Base-by-base conservation (phyloP, 2,888 invertebrate genomes). In the Drosophila paucipuncta region DNA sequence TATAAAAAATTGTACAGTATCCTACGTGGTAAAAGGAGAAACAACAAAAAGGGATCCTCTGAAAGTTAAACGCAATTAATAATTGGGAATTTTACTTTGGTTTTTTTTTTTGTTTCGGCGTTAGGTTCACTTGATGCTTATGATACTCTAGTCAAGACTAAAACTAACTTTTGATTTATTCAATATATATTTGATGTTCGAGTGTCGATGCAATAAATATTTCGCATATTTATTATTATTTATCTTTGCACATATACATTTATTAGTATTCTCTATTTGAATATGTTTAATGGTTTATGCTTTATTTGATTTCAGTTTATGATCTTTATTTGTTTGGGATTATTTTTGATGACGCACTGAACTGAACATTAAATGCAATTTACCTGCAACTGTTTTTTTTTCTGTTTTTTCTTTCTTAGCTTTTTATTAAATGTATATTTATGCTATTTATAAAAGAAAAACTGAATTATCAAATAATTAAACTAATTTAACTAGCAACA, bases 281-380 rank as follows among this genome's bases (percentile, higher is more conserved):
- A 63, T 72, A 53, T 66, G 52, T 53, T 70, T 69, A 68, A 73
- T 47, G 47, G 47, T 68, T 84, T 68, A 62, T 78, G 50, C 52
- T 81, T 55, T 68, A 80, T 89, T 86, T 84, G 77, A 84, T 87
- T 89, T 74, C 31, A 55, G 54, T 72, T 89, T 86, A 80, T 83
- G 73, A 85, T 76, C 47, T 47, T 84, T 76, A 28, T n/a, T 28
- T 28, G 13, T 4, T 54, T 25, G 30, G 58, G 58, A 78, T 59
- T 75, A 68, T 69, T 77, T 74, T 28, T 47, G 22, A 57, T 47
- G 65, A 62, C 71, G 57, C 50, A 39, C 58, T 73, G 65, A 83
- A 83, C 16, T 47, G 28, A 73, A 62, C 57, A 65, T 68, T 85
- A 85, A 86, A 85, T 85, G 85, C 85, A 85, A 73, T 86, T 76